phyloP scores from a whole-genome alignment of 1,140 invertebrate species.

The Pogonognathellus flavescens region DNA sequence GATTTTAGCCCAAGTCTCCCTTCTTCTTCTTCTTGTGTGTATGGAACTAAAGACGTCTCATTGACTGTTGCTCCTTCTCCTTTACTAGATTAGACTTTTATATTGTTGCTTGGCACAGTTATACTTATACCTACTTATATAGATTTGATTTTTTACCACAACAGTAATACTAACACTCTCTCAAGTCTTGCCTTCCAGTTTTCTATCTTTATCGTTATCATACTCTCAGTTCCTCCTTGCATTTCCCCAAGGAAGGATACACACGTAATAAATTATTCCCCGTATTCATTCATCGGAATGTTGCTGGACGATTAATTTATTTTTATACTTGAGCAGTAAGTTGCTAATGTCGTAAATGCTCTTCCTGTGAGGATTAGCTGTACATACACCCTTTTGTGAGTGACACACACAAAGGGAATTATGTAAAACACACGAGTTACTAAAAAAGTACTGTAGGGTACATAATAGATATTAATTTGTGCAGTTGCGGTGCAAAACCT shows the following conservation, averaged over 20 bases:
- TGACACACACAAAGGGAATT: no score
- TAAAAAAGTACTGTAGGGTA: no score
- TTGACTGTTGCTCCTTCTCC: constrained; percentile 10
- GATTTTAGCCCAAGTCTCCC: no score
- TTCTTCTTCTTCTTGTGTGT: no score
- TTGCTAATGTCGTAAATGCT: no score
- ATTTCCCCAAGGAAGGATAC: constrained; percentile 45
- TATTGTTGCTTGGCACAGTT: neutral
- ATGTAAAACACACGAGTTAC: no score
- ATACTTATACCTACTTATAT: neutral
- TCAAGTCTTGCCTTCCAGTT: neutral
- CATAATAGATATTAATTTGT: no score
- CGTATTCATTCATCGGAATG: constrained; percentile 12
- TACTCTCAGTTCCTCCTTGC: constrained; percentile 47
- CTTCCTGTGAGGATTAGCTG: no score
- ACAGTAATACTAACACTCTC: neutral
- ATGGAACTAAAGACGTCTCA: no score
- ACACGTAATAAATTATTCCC: neutral
- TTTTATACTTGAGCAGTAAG: neutral
- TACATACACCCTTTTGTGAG: no score
- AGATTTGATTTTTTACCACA: no score
- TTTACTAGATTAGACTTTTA: neutral
- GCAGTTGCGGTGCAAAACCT: no score
- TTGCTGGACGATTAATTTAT: neutral
- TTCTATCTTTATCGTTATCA: constrained; percentile 53